A percentile compares a stretch with the other conserved stretches of the same genome.
These are phyloP conservation scores for Microtus oregoni DNA, from an alignment of 2,113 vertebrate genomes.

Conservation along the genomic window DNA sequence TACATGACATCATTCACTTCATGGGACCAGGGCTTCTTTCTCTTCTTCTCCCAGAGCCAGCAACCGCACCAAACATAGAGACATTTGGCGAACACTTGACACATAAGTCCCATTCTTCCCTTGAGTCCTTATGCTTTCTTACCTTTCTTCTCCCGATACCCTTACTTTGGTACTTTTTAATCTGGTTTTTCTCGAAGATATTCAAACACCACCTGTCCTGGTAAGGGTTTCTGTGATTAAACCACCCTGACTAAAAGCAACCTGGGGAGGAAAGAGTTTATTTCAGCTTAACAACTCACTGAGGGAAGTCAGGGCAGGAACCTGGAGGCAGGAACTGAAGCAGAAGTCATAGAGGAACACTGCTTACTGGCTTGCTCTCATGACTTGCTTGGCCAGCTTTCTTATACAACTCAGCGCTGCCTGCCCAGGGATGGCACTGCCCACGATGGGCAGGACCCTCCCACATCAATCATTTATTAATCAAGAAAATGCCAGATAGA, in stretches of 20 bases:
- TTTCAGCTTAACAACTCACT: not conserved
- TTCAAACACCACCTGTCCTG: not conserved
- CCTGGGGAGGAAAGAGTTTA: not conserved
- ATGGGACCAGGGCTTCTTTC: not conserved
- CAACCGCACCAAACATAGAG: not conserved
- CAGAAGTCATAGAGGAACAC: no score
- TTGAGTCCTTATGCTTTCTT: not conserved
- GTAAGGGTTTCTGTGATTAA: not conserved
- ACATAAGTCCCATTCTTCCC: not conserved
- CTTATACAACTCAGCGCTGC: not conserved
- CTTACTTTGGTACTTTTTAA: constrained; percentile 26
- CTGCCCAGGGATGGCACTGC: not conserved
- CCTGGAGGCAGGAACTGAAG: not conserved
- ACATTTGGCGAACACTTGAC: not conserved
- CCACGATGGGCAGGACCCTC: not conserved
- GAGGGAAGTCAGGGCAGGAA: not conserved
- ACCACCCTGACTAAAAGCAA: not conserved
- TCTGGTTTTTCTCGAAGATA: not conserved
- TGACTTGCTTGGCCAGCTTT: no score
- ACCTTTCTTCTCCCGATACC: not conserved
- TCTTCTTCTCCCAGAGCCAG: not conserved
- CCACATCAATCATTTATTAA: not conserved
- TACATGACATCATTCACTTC: not conserved
- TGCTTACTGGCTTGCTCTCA: not conserved
- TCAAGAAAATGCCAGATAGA: not conserved